Conservation (phyloP, 2,113 vertebrate species). For the Pluvialis apricaria region DNA sequence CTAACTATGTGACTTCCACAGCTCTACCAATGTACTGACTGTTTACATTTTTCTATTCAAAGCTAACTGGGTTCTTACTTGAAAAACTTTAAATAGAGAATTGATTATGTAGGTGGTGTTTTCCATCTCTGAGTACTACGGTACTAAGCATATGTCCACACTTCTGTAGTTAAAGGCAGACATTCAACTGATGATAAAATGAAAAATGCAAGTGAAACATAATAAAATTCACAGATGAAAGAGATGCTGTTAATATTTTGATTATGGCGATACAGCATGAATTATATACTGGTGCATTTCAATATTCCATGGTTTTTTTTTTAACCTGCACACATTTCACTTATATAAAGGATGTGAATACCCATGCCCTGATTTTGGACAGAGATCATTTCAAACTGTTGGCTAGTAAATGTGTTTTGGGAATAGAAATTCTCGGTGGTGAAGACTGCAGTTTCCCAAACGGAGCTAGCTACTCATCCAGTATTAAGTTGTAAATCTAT, state of each 20-base stretch:
- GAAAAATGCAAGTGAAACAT: conserved; percentile 1
- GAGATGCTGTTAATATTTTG: background rate
- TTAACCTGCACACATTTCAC: background rate
- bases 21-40: background rate
- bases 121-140: background rate
- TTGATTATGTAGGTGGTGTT: background rate
- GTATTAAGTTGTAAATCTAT: background rate
- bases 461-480: background rate
- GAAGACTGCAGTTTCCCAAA: background rate
- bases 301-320: background rate
- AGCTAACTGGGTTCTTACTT: background rate
- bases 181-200: background rate
- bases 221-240: conserved; percentile 2
- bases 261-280: background rate
- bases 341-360: background rate
- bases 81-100: background rate
- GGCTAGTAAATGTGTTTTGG: background rate
- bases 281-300: background rate
- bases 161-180: background rate
- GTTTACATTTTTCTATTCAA: background rate
- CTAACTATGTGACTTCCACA: background rate
- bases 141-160: background rate
- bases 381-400: background rate
- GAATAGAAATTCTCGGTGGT: background rate
- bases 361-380: background rate